phyloP scores from a whole-genome alignment of 2,797 vertebrate species.

The Syngnathus rostellatus region DNA sequence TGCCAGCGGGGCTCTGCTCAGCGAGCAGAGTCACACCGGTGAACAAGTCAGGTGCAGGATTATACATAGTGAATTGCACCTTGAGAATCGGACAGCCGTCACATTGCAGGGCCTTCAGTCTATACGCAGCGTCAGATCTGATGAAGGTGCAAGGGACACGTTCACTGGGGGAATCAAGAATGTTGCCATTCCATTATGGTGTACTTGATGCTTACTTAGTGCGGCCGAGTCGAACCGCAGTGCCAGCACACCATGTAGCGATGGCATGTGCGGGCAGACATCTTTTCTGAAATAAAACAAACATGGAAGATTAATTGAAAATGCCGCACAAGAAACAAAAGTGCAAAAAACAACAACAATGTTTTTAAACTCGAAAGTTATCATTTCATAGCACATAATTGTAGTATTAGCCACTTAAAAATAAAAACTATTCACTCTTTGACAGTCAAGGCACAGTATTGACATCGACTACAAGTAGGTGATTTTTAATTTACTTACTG shows the following conservation, averaged over 20 bases:
- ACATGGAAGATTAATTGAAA: neutral
- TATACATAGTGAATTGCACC: conserved; percentile 68
- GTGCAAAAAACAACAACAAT: too few relatives aligned
- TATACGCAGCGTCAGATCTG: conserved; percentile 48
- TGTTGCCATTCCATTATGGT: neutral
- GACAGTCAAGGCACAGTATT: neutral
- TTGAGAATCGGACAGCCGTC: conserved; percentile 48
- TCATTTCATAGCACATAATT: too few relatives aligned
- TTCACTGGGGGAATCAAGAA: neutral
- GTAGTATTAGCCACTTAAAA: too few relatives aligned
- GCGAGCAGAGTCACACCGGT: conserved; percentile 55
- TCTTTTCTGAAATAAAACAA: neutral
- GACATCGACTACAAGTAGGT: neutral
- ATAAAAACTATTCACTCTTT: too few relatives aligned
- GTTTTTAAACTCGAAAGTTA: too few relatives aligned
- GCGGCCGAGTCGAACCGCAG: conserved; percentile 49
- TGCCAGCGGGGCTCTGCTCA: conserved; percentile 31
- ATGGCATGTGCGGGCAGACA: neutral
- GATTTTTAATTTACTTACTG: conserved; percentile 34
- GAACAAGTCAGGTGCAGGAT: conserved; percentile 62
- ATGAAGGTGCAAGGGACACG: neutral
- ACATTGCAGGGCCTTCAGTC: conserved; percentile 46
- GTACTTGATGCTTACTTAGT: conserved; percentile 56
- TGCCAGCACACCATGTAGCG: conserved; percentile 18
- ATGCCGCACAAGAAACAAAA: neutral